phyloP scores from a whole-genome alignment of 35 echinoderm and acorn worm species.

The Holothuria glaberrima region DNA sequence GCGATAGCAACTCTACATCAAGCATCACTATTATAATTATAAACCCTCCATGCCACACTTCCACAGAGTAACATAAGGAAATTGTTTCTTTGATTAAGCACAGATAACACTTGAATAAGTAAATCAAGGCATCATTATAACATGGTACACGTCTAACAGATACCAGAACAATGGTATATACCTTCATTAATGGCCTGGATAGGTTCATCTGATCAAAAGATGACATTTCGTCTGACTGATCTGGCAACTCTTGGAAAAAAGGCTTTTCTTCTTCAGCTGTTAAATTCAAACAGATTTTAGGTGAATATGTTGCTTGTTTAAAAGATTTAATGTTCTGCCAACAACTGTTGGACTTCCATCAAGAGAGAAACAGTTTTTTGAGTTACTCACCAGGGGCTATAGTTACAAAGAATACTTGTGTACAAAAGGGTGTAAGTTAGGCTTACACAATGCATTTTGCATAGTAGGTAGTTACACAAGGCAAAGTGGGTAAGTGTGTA shows the following conservation, averaged over 20 bases:
- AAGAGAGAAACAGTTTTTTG: no score
- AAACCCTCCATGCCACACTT: background rate
- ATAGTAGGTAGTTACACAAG: no score
- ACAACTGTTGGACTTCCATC: no score
- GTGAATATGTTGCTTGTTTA: no score
- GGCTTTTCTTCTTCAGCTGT: constrained; percentile 48
- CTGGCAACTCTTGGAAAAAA: constrained; percentile 79
- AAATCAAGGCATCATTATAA: background rate
- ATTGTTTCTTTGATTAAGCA: background rate
- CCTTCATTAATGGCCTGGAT: constrained; percentile 90
- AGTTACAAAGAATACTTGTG: no score
- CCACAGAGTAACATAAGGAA: background rate
- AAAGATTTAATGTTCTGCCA: no score
- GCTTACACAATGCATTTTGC: no score
- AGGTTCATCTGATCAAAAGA: constrained; percentile 96
- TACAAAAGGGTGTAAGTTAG: no score
- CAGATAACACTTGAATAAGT: background rate
- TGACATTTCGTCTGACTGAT: constrained; percentile 45
- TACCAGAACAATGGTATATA: background rate
- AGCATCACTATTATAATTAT: background rate
- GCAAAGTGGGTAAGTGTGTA: no score
- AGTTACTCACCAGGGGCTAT: no score
- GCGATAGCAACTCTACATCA: no score
- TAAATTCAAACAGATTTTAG: background rate
- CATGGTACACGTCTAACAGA: background rate